Percentiles rank a stretch among this genome's conserved stretches.
Evolutionary conservation across 1,140 invertebrate species (phyloP).

Genomic region (Ectropis grisescens): DNA sequence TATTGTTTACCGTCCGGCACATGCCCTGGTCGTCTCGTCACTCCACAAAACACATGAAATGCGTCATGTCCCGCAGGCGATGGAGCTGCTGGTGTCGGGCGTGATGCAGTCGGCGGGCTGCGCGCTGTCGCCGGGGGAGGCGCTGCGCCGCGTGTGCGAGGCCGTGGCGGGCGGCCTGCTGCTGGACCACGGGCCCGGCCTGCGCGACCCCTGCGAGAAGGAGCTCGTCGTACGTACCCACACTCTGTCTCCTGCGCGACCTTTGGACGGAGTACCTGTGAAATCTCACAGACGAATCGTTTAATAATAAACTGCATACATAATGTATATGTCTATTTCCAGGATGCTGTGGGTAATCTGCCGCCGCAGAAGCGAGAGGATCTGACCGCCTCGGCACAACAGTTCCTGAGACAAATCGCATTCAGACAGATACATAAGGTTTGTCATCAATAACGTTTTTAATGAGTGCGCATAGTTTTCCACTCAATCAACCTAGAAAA

Average conservation of each 20-base stretch:
- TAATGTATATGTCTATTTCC: slow-evolving; percentile 11
- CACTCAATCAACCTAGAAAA: too few relatives aligned
- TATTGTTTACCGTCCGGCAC: slow-evolving; percentile 71
- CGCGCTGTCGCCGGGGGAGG: slow-evolving; percentile 92
- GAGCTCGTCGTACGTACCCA: slow-evolving; percentile 73
- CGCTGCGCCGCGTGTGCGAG: slow-evolving; percentile 93
- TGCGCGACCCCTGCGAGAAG: slow-evolving; percentile 95
- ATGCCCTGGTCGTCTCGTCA: too few relatives aligned
- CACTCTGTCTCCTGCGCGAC: too few relatives aligned
- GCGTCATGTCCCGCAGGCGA: slow-evolving; percentile 98
- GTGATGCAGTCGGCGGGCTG: slow-evolving; percentile 88
- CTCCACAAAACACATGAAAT: too few relatives aligned
- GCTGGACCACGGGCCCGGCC: slow-evolving; percentile 65
- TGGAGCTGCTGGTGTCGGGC: slow-evolving; percentile 78
- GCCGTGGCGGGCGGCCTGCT: slow-evolving; percentile 92
- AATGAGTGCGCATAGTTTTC: too few relatives aligned
- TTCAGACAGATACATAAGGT: slow-evolving; percentile 97
- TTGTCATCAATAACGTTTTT: too few relatives aligned
- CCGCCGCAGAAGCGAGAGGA: slow-evolving; percentile 94
- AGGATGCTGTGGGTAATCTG: slow-evolving; percentile 87
- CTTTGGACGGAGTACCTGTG: too few relatives aligned
- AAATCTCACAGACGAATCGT: too few relatives aligned
- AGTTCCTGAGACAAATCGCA: slow-evolving; percentile 92
- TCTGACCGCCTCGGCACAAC: slow-evolving; percentile 94
- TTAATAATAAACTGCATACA: too few relatives aligned